These are phyloP conservation scores for Bilobella aurantiaca DNA, from an alignment of 1,140 invertebrate genomes.

Conservation along the genomic window DNA sequence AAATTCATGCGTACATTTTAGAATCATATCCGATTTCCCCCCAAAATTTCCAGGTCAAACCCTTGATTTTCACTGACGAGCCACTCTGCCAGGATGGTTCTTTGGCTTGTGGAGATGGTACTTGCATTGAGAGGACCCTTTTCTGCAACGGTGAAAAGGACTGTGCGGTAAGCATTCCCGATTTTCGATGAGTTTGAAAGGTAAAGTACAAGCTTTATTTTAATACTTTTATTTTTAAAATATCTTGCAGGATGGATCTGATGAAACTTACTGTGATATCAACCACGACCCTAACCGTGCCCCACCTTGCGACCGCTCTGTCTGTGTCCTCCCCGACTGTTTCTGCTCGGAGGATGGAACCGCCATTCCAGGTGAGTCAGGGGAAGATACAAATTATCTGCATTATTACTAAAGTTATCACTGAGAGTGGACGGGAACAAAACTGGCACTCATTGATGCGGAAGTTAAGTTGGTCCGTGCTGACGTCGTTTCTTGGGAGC, in stretches of 20 bases:
- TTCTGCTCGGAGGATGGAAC: slow-evolving; percentile 91
- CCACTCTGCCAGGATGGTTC: slow-evolving; percentile 73
- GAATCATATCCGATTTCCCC: no score
- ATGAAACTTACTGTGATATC: slow-evolving; percentile 51
- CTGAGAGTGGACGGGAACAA: no score
- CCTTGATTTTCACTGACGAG: slow-evolving; percentile 78
- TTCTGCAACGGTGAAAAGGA: slow-evolving; percentile 92
- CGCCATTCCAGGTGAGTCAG: slow-evolving; percentile 51
- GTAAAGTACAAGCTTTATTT: no score
- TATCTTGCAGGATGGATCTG: slow-evolving; percentile 31
- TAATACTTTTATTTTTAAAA: no score
- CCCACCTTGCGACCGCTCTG: slow-evolving; percentile 72
- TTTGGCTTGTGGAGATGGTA: slow-evolving; percentile 74
- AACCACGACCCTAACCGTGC: slow-evolving; percentile 89
- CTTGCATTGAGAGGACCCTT: slow-evolving; percentile 74
- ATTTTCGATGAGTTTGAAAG: no score
- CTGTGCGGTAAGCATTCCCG: slow-evolving; percentile 52
- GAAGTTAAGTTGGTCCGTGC: no score
- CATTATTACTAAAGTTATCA: no score
- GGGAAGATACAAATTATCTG: slow-evolving; percentile 38
- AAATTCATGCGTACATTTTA: no score
- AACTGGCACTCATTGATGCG: no score
- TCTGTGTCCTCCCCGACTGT: slow-evolving; percentile 85
- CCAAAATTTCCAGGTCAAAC: slow-evolving; percentile 58
- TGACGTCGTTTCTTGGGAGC: no score